Percentiles rank a stretch among this genome's conserved stretches.
phyloP scores from a whole-genome alignment of 1,140 invertebrate species.

The Nymphalis io region DNA sequence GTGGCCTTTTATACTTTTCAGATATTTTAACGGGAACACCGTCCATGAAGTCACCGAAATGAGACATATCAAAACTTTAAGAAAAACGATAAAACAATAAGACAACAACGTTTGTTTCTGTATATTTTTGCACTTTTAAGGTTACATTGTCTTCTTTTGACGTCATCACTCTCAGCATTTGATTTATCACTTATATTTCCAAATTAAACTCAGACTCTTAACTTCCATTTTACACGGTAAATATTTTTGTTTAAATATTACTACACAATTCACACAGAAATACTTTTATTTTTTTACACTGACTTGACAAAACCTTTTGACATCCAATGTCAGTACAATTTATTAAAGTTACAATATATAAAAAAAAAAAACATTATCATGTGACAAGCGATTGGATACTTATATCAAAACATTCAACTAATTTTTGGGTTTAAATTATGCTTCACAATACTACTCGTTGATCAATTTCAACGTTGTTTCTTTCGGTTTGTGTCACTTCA shows the following conservation, averaged over 20 bases:
- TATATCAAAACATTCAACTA: not conserved
- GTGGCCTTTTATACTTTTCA: constrained; percentile 90
- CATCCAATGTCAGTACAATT: constrained; percentile 42
- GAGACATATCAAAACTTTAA: constrained; percentile 70
- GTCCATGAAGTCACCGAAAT: constrained; percentile 85
- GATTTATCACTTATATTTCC: constrained; percentile 24
- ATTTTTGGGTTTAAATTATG: no score
- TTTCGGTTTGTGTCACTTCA: not conserved
- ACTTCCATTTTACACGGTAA: constrained; percentile 24
- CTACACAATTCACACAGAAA: constrained; percentile 18
- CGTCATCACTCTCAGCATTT: constrained; percentile 64
- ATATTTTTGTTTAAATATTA: constrained; percentile 21
- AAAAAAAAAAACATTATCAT: constrained; percentile 40
- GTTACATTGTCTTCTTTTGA: constrained; percentile 72
- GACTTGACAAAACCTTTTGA: constrained; percentile 47
- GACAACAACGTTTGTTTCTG: constrained; percentile 70
- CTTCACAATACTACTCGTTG: no score
- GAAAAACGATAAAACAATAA: constrained; percentile 61
- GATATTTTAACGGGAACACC: constrained; percentile 92
- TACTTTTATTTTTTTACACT: constrained; percentile 30
- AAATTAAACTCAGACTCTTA: constrained; percentile 17
- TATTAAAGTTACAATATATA: constrained; percentile 19
- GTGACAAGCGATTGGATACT: constrained; percentile 34
- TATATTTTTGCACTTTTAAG: constrained; percentile 73
- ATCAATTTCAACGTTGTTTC: no score